Evolutionary conservation across 2,113 vertebrate genomes (phyloP).

Genomic region (Calidris pygmaea): DNA sequence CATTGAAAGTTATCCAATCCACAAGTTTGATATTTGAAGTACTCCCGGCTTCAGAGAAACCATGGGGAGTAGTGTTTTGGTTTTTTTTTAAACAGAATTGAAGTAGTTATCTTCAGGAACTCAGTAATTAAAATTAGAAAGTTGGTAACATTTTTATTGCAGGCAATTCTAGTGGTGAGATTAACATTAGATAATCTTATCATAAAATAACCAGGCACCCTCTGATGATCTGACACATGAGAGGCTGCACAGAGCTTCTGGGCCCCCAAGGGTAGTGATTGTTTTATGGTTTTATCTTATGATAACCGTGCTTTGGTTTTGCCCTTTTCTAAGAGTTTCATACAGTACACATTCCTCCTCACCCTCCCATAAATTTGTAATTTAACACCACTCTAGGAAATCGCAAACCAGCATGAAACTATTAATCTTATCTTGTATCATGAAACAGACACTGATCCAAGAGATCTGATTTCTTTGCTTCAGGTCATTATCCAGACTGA

Average conservation of each 20-base stretch:
- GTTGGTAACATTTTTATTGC: conserved; percentile 44
- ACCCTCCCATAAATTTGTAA: conserved; percentile 38
- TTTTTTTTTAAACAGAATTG: background rate
- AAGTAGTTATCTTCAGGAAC: conserved; percentile 39
- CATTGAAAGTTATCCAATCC: background rate
- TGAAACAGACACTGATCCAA: conserved; percentile 46
- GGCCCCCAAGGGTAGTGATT: conserved; percentile 25
- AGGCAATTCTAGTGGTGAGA: conserved; percentile 26
- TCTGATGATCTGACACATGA: conserved; percentile 43
- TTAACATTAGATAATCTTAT: conserved; percentile 58
- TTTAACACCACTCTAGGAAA: conserved; percentile 56
- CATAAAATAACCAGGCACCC: conserved; percentile 53
- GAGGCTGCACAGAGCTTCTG: conserved; percentile 31
- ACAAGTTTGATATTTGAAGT: background rate
- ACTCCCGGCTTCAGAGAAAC: conserved; percentile 24
- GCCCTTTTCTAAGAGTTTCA: conserved; percentile 50
- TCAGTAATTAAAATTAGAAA: conserved; percentile 50
- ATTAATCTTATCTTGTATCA: conserved; percentile 56
- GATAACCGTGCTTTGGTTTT: conserved; percentile 52
- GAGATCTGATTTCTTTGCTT: conserved; percentile 56
- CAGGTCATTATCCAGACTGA: conserved; percentile 10
- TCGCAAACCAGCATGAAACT: conserved; percentile 62
- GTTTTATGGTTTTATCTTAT: conserved; percentile 55
- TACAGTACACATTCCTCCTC: background rate
- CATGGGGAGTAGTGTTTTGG: background rate